Percentiles rank a stretch among this genome's conserved stretches.
phyloP scores from a whole-genome alignment of 2,113 vertebrate genomes.

The Callionymus lyra region DNA sequence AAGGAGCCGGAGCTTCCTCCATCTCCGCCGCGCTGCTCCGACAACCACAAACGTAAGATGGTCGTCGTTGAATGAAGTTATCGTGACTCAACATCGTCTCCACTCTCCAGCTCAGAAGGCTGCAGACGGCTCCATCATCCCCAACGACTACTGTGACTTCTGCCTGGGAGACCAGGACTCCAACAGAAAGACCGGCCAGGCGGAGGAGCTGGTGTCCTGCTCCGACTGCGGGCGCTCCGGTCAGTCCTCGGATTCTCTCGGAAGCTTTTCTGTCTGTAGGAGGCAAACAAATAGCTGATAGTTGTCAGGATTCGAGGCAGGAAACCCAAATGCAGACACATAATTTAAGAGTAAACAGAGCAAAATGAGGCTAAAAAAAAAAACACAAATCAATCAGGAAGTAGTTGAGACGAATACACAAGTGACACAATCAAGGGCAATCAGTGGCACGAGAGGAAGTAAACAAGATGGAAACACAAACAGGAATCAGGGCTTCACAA shows the following conservation, averaged over 20 bases:
- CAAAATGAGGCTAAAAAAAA: too few species aligned
- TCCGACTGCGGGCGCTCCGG: slow-evolving; percentile 97
- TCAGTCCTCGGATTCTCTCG: slow-evolving; percentile 70
- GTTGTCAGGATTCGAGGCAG: too few species aligned
- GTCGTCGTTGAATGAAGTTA: neutral
- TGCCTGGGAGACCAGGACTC: slow-evolving; percentile 93
- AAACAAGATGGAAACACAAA: too few species aligned
- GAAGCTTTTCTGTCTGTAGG: too few species aligned
- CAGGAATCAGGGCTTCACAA: too few species aligned
- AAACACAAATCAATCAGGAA: too few species aligned
- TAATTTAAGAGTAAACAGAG: too few species aligned
- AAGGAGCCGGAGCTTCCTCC: slow-evolving; percentile 73
- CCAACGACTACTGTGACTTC: slow-evolving; percentile 99
- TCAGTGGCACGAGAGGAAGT: too few species aligned
- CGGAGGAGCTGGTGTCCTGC: slow-evolving; percentile 94
- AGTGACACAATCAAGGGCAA: too few species aligned
- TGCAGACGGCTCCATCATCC: slow-evolving; percentile 84
- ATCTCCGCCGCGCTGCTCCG: slow-evolving; percentile 60
- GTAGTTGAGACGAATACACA: too few species aligned
- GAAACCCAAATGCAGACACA: too few species aligned
- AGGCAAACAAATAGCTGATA: too few species aligned
- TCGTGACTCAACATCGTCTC: neutral
- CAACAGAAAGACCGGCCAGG: slow-evolving; percentile 93
- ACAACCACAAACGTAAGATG: slow-evolving; percentile 69
- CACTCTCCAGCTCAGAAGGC: slow-evolving; percentile 83